These are phyloP conservation scores for Pampus argenteus DNA, from an alignment of 2,797 vertebrate species.

Conservation along the genomic window DNA sequence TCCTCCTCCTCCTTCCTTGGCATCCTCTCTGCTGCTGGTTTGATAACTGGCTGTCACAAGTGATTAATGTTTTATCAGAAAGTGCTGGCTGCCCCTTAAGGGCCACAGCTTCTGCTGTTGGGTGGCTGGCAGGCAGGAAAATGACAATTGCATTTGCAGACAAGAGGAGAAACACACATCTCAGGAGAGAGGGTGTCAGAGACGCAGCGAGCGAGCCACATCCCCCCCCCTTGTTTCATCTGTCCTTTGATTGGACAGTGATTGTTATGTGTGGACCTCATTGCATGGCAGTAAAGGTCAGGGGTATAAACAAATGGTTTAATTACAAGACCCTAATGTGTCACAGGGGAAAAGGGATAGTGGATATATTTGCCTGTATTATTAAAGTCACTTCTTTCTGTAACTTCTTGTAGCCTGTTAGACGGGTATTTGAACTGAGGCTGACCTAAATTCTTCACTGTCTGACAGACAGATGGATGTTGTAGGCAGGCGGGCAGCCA, in stretches of 20 bases:
- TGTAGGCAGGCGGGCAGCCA: slow-evolving; percentile 11
- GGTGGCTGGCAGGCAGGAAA: slow-evolving; percentile 37
- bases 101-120: slow-evolving; percentile 24
- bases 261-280: slow-evolving; percentile 61
- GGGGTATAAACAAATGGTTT: slow-evolving; percentile 48
- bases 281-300: slow-evolving; percentile 51
- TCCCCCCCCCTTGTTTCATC: neutral
- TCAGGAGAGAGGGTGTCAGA: slow-evolving; percentile 20
- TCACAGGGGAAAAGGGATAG: slow-evolving; percentile 39
- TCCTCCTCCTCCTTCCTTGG: neutral
- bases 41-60: slow-evolving; percentile 74
- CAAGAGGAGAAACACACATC: slow-evolving; percentile 41
- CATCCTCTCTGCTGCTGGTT: slow-evolving; percentile 32
- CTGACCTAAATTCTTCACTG: slow-evolving; percentile 60
- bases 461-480: slow-evolving; percentile 27
- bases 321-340: slow-evolving; percentile 61
- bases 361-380: too few relatives aligned
- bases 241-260: slow-evolving; percentile 59
- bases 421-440: slow-evolving; percentile 67
- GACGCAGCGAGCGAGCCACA: neutral
- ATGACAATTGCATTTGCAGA: slow-evolving; percentile 68
- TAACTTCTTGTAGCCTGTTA: slow-evolving; percentile 41
- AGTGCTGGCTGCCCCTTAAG: slow-evolving; percentile 29
- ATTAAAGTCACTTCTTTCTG: slow-evolving; percentile 41
- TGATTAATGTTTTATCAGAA: slow-evolving; percentile 64